These are phyloP conservation scores for Smutsia temminckii DNA, from an alignment of 2,797 vertebrate species.

Conservation along the genomic window DNA sequence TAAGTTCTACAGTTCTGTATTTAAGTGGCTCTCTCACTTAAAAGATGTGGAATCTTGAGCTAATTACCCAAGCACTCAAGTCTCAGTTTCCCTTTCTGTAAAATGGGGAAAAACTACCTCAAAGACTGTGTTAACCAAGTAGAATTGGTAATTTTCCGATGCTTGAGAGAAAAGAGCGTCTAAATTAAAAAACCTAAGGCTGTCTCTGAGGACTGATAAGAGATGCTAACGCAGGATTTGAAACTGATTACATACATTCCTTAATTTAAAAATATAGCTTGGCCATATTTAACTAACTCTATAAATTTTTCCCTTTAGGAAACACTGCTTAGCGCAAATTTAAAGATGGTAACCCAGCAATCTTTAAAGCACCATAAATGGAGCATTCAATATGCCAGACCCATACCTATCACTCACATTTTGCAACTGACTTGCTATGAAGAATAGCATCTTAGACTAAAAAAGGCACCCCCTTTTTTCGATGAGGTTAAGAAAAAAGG, in stretches of 20 bases:
- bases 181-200: conserved; percentile 6
- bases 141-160: not conserved
- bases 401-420: not conserved
- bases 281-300: not conserved
- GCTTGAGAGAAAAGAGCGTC: not conserved
- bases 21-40: not conserved
- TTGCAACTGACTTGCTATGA: not conserved
- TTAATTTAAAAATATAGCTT: conserved; percentile 1
- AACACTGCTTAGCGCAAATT: not conserved
- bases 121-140: not conserved
- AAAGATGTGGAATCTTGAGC: not conserved
- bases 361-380: not conserved
- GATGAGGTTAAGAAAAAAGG: conserved; percentile 6
- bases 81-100: not conserved
- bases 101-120: not conserved
- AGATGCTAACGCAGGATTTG: not conserved
- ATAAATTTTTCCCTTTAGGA: not conserved
- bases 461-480: not conserved
- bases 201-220: not conserved
- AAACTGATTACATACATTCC: conserved; percentile 15
- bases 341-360: not conserved
- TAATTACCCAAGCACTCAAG: conserved; percentile 26
- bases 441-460: not conserved
- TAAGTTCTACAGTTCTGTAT: not conserved
- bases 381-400: not conserved